phyloP scores from a whole-genome alignment of 2,888 invertebrate genomes.

The Timandra comae region DNA sequence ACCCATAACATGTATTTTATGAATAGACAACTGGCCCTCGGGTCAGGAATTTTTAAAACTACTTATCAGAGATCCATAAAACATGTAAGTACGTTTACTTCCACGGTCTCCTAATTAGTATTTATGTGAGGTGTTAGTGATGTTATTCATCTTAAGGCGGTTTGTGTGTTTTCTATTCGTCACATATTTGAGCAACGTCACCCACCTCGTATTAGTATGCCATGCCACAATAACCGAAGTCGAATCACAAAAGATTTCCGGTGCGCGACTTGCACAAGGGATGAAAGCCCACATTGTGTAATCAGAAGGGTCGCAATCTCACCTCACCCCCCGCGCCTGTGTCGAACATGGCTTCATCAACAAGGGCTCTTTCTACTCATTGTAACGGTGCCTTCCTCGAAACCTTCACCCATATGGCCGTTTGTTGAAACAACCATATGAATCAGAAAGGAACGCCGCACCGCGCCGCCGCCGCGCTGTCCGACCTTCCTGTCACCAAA shows the following conservation, averaged over 20 bases:
- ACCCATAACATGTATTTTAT: too few species aligned
- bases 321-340: slow-evolving; percentile 59
- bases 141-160: slow-evolving; percentile 34
- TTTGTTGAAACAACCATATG: slow-evolving; percentile 3
- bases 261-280: slow-evolving; percentile 73
- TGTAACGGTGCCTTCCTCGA: slow-evolving; percentile 56
- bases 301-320: slow-evolving; percentile 76
- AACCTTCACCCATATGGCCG: slow-evolving; percentile 39
- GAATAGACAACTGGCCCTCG: too few species aligned
- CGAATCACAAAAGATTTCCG: slow-evolving; percentile 77
- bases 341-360: slow-evolving; percentile 74
- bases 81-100: too few species aligned
- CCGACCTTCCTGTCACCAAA: too few species aligned
- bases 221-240: slow-evolving; percentile 71
- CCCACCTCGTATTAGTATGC: slow-evolving; percentile 71
- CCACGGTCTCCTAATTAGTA: too few species aligned
- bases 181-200: slow-evolving; percentile 58
- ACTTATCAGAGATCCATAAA: too few species aligned
- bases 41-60: too few species aligned
- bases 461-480: too few species aligned
- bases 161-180: slow-evolving; percentile 39
- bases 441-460: too few species aligned
- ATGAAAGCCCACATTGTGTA: slow-evolving; percentile 76
- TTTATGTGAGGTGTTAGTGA: slow-evolving; percentile 2
- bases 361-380: slow-evolving; percentile 67